Base-by-base conservation (phyloP, 2,888 invertebrate genomes). In the Taenaris catops region DNA sequence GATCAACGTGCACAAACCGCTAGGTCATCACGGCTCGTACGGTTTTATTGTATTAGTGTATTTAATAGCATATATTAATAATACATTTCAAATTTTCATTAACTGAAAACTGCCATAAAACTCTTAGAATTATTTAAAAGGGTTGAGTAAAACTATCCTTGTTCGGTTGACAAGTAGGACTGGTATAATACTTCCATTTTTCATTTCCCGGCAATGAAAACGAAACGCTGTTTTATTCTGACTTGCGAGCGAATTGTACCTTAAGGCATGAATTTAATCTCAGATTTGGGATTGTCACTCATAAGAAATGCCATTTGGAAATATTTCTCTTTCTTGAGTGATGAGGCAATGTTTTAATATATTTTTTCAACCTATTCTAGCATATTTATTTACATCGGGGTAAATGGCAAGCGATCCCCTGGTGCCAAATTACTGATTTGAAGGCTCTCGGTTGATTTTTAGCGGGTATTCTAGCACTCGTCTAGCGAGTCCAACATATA, bases 231-330 rank as follows among this genome's bases (percentile, higher is more conserved):
- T 65, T 63, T 31, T 31, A 65, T 69, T 70, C 70, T 58, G 65
- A 67, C 68, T 65, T n/a, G n/a, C n/a, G n/a, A n/a, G n/a, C n/a
- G 71, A 76, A 80, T 74, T 68, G 71, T 67, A 72, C 84, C 83
- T 72, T 72, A 55, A 81, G 81, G 79, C 68, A 79, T 76, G 78
- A 80, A 80, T 83, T 83, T 84, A 84, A 84, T 84, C 84, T 81
- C 65, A 61, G 74, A 63, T 73, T 76, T 68, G 66, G 63, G 69
- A 64, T 65, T 71, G 72, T 74, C 78, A 71, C 69, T 72, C 70
- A 69, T 73, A 76, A 79, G 71, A 74, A 72, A 58, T 60, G 64
- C 72, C 70, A 68, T 63, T 68, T 66, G 51, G 55, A 54, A 46
- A 55, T 55, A 53, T 49, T 39, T 37, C 16, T 31, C 24, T 21